phyloP scores from a whole-genome alignment of 2,113 vertebrate genomes.

The Cyanocitta stelleri region DNA sequence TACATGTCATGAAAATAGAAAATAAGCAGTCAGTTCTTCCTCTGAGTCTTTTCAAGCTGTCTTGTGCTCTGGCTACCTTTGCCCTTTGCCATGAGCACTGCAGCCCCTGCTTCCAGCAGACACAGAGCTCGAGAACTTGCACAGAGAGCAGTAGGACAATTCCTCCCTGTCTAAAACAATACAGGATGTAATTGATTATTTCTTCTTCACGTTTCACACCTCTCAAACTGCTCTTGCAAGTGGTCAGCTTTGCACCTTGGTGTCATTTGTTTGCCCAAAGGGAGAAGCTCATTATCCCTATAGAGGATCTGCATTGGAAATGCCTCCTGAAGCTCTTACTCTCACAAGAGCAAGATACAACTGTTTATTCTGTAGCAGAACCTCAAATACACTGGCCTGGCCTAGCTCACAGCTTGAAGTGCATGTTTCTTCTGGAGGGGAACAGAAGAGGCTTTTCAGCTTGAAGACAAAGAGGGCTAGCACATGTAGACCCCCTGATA shows the following conservation, averaged over 20 bases:
- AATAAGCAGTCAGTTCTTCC: background rate
- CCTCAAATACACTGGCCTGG: conserved; percentile 88
- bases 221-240: background rate
- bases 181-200: background rate
- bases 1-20: background rate
- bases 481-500: background rate
- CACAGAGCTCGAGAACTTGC: rapidly evolving
- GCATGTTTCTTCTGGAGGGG: conserved; percentile 81
- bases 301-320: background rate
- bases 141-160: background rate
- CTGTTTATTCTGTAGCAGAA: conserved; percentile 88
- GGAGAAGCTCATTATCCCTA: background rate
- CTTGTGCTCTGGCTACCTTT: background rate
- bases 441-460: conserved; percentile 38
- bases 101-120: background rate
- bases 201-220: background rate
- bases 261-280: background rate
- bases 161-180: background rate
- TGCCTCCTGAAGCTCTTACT: background rate
- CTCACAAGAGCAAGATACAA: background rate
- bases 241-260: conserved; percentile 50
- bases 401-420: conserved; percentile 93
- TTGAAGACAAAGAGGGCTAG: conserved; percentile 22
- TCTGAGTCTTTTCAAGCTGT: background rate
- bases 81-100: background rate